Base-by-base conservation (phyloP, 2,888 invertebrate genomes). In the Azorinus chamasolen region DNA sequence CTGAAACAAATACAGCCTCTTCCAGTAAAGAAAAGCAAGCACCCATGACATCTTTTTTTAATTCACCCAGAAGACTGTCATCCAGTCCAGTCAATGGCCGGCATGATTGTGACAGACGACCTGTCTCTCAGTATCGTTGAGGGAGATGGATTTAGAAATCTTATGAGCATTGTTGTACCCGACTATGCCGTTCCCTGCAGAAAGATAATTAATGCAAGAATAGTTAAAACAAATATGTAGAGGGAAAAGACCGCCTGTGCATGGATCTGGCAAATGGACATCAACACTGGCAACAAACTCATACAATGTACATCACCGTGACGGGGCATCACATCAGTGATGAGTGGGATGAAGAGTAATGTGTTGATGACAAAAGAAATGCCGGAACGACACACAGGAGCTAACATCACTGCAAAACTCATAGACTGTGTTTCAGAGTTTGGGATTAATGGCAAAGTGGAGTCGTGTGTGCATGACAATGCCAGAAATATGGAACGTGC, bases 401-500 rank as follows among this genome's bases (percentile, higher is more conserved):
- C 27, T 2, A 53, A 53, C 27, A 53, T 53, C 27, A 32, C 53
- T 10, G 32, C 24, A 25, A 53, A 32, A 55, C 63, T 63, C 4
- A 50, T 54, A 45, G 59, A 58, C 25, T 50, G 51, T 18, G 61
- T 48, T 3, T 51, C 64, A 1, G 64, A 72, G 41, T 73, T 73
- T 46, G 10, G 48, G 2, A 22, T 73, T 14, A 41, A 59, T n/a
- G 55, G 64, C 1, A 65, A 61, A 27, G 22, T 73, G 12, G 32
- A 37, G 20, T 45, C 18, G 14, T 53, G 45, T 39, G 57, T 73
- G 2, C 73, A 62, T 55, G 57, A 73, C 43, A 62, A 73, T 55
- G 57, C n/a, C n/a, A n/a, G n/a, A n/a, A n/a, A n/a, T n/a, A n/a
- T n/a, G n/a, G n/a, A n/a, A n/a, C n/a, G n/a, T 62, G 8, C 45